Evolutionary conservation across 1,140 invertebrate genomes (phyloP).

Genomic region (Philaenus spumarius): DNA sequence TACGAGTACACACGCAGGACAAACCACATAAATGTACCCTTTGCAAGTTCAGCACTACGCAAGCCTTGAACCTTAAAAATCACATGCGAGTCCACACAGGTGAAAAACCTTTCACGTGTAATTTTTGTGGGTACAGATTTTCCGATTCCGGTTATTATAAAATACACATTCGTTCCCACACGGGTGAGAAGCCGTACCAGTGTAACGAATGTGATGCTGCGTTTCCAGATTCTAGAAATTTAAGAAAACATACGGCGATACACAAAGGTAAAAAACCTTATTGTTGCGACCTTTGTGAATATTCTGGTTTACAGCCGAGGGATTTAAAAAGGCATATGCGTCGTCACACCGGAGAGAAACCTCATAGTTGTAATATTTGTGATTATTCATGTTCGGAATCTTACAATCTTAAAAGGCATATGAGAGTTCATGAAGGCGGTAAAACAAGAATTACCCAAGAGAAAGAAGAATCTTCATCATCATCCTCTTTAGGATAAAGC

Average conservation of each 20-base stretch:
- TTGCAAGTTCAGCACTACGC: not conserved
- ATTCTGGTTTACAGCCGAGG: not conserved
- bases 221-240: not conserved
- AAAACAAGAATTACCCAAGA: too few species aligned
- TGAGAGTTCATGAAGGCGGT: too few species aligned
- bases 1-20: not conserved
- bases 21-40: not conserved
- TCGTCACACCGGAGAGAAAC: not conserved
- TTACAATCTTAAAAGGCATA: too few species aligned
- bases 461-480: too few species aligned
- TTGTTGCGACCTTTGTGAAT: not conserved
- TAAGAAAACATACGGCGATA: not conserved
- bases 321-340: not conserved
- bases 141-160: not conserved
- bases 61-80: not conserved
- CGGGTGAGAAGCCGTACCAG: conserved; percentile 4
- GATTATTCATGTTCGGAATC: too few species aligned
- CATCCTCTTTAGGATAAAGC: too few species aligned
- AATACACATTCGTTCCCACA: conserved; percentile 8
- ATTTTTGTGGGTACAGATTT: conserved; percentile 9
- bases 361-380: too few species aligned
- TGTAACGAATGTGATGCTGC: not conserved
- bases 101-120: conserved; percentile 4
- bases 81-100: not conserved
- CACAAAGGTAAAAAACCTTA: not conserved